Conservation (phyloP, 2,797 vertebrate genomes). For the Ibycter americanus region DNA sequence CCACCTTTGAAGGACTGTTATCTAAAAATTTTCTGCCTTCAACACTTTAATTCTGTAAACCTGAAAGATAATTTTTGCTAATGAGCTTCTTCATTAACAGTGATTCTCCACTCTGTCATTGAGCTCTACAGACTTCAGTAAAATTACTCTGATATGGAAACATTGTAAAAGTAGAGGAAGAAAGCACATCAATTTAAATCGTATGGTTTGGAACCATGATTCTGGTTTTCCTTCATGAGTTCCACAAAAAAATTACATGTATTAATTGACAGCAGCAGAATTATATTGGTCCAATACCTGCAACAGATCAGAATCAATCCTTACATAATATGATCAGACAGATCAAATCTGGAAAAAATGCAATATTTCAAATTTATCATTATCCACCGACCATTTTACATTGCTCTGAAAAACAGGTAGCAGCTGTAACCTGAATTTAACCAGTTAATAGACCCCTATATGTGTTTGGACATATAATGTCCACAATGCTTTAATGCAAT, state of each 20-base stretch:
- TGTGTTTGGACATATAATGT: background rate
- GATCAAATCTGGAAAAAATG: background rate
- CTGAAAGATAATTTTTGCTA: background rate
- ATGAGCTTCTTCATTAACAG: background rate
- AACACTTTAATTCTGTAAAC: background rate
- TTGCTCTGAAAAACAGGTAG: background rate
- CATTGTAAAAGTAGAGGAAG: background rate
- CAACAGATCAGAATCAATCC: background rate
- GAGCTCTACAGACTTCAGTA: background rate
- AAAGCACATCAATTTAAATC: background rate
- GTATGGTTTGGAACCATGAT: background rate
- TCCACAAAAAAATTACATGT: background rate
- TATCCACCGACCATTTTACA: background rate
- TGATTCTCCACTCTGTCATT: background rate
- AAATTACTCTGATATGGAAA: background rate
- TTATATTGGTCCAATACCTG: background rate
- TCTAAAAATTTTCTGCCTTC: background rate
- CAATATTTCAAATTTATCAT: background rate
- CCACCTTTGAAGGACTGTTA: background rate
- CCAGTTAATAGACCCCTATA: background rate
- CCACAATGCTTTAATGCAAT: background rate
- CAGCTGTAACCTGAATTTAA: background rate
- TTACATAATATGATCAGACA: background rate
- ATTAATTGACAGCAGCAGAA: background rate
- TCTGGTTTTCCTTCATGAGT: background rate